phyloP scores from a whole-genome alignment of 30 jellyfish, hydroid and myxozoan species.

The Cassiopea xamachana region DNA sequence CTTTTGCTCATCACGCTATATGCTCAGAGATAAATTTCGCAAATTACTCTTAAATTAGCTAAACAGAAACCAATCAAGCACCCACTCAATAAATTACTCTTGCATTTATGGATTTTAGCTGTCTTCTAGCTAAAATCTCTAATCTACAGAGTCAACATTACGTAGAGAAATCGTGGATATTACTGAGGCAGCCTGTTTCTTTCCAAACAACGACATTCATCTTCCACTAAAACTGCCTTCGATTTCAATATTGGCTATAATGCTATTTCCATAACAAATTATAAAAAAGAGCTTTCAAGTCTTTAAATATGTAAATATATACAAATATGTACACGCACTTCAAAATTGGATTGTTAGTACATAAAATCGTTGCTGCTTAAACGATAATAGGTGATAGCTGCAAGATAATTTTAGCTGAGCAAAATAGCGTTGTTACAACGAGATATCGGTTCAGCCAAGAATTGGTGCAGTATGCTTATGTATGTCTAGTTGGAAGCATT shows the following conservation, averaged over 20 bases:
- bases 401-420: no score
- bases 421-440: no score
- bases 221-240: neutral
- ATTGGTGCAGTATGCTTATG: no score
- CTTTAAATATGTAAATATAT: neutral
- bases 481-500: no score
- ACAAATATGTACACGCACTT: no score
- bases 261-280: neutral
- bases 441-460: no score
- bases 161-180: neutral
- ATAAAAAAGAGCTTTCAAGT: neutral
- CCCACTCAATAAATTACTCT: neutral
- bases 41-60: neutral
- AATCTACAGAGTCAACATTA: neutral
- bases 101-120: no score
- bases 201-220: neutral
- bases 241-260: neutral
- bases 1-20: no score
- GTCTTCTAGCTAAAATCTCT: neutral
- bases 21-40: neutral
- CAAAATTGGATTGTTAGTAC: no score
- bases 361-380: no score
- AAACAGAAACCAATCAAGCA: neutral
- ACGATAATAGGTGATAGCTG: no score
- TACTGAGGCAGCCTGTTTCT: neutral